phyloP scores from a whole-genome alignment of 2,113 vertebrate species.

The Mustela nigripes region DNA sequence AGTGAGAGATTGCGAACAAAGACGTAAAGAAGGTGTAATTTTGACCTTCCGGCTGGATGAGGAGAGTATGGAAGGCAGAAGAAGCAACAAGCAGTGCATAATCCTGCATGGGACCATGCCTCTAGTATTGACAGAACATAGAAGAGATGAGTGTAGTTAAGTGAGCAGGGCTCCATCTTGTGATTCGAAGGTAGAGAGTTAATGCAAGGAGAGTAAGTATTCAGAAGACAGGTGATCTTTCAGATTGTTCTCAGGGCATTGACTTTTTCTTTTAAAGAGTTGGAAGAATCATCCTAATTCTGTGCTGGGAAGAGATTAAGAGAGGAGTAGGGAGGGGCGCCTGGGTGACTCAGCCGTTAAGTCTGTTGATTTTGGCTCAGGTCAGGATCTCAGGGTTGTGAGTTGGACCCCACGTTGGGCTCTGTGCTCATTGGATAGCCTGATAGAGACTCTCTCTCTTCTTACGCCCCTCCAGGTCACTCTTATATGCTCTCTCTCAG shows the following conservation, averaged over 20 bases:
- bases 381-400: not conserved
- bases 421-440: not conserved
- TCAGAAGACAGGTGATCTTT: not conserved
- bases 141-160: not conserved
- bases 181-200: not conserved
- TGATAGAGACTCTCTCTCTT: not conserved
- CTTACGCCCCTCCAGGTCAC: too few relatives aligned
- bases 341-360: not conserved
- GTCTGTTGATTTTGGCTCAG: not conserved
- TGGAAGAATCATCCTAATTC: not conserved
- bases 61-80: not conserved
- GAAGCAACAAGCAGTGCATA: not conserved
- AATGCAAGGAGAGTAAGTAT: not conserved
- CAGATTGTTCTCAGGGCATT: not conserved
- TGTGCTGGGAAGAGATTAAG: not conserved
- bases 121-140: not conserved
- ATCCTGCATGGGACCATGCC: rapidly evolving
- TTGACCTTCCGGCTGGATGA: not conserved
- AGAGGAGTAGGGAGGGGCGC: not conserved
- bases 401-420: not conserved
- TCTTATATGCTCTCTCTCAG: too few relatives aligned
- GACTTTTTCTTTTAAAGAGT: not conserved
- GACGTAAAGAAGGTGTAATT: not conserved
- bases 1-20: not conserved
- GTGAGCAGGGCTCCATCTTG: not conserved